phyloP scores from a whole-genome alignment of 2,113 vertebrate genomes.

The Danio rerio region DNA sequence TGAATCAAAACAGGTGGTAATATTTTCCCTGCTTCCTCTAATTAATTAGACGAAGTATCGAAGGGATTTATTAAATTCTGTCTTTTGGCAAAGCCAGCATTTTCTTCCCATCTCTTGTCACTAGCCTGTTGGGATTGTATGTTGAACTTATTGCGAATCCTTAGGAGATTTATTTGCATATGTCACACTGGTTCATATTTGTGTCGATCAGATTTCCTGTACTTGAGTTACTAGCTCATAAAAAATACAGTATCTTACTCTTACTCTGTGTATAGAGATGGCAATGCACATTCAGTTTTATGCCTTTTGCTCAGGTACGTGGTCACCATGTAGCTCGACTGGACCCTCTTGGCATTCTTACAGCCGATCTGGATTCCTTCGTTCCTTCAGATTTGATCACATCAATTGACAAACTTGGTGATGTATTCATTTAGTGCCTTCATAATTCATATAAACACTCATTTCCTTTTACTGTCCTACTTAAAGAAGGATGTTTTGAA shows the following conservation, averaged over 20 bases:
- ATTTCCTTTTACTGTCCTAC: conserved; percentile 21
- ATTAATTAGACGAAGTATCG: conserved; percentile 72
- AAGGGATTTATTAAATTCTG: conserved; percentile 77
- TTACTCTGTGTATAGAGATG: neutral
- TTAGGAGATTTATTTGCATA: conserved; percentile 13
- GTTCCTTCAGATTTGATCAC: conserved; percentile 75
- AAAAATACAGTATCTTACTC: neutral
- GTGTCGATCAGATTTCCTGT: neutral
- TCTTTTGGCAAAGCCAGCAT: conserved; percentile 67
- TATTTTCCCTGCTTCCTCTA: conserved; percentile 67
- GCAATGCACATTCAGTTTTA: neutral
- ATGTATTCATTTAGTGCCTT: conserved; percentile 40
- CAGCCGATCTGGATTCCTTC: conserved; percentile 71
- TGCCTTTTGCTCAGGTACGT: conserved; percentile 59
- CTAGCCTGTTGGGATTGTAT: conserved; percentile 51
- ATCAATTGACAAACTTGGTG: conserved; percentile 74
- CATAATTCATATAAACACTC: conserved; percentile 14
- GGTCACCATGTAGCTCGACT: conserved; percentile 73
- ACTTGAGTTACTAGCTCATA: neutral
- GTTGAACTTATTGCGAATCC: conserved; percentile 12
- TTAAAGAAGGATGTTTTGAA: conserved; percentile 25
- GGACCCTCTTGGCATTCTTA: conserved; percentile 72
- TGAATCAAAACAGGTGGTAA: conserved; percentile 74
- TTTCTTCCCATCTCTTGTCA: conserved; percentile 61
- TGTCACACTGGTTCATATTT: neutral